Percentiles rank a stretch among this genome's conserved stretches.
Evolutionary conservation across 2,888 invertebrate species (phyloP).

Genomic region (Plebejus melissa): DNA sequence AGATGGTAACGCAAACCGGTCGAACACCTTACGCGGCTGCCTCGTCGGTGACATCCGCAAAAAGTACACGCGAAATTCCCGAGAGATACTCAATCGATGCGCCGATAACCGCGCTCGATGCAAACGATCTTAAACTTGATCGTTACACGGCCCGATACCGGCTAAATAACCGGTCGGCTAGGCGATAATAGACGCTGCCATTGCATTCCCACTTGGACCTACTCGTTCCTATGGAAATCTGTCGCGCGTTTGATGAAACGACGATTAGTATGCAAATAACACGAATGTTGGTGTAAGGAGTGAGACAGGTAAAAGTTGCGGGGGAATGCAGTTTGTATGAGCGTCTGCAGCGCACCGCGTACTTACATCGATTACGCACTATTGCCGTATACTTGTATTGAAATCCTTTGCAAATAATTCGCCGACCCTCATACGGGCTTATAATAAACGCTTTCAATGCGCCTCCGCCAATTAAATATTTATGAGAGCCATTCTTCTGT

Average conservation of each 20-base stretch:
- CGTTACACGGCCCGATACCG: conserved; percentile 59
- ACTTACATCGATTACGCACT: conserved; percentile 55
- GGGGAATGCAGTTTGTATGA: conserved; percentile 44
- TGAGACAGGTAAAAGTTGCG: conserved; percentile 42
- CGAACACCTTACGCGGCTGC: conserved; percentile 66
- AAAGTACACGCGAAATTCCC: conserved; percentile 68
- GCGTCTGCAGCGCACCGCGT: conserved; percentile 41
- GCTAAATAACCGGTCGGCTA: conserved; percentile 60
- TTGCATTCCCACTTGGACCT: conserved; percentile 47
- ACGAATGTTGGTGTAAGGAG: conserved; percentile 35
- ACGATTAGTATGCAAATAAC: conserved; percentile 28
- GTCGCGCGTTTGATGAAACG: conserved; percentile 23
- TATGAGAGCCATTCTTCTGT: conserved; percentile 47
- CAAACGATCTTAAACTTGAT: conserved; percentile 53
- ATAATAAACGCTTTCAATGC: conserved; percentile 62
- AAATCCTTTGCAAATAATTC: conserved; percentile 62
- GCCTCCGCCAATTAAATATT: conserved; percentile 63
- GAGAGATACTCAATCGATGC: conserved; percentile 62
- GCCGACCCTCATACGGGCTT: conserved; percentile 61
- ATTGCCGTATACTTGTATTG: conserved; percentile 53
- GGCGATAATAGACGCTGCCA: conserved; percentile 45
- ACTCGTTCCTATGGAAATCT: conserved; percentile 5
- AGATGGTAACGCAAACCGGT: conserved; percentile 72
- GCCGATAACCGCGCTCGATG: conserved; percentile 47
- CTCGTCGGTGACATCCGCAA: conserved; percentile 76